Conservation (phyloP, 2,797 vertebrate species). For the Oceanodroma leucorhoa region DNA sequence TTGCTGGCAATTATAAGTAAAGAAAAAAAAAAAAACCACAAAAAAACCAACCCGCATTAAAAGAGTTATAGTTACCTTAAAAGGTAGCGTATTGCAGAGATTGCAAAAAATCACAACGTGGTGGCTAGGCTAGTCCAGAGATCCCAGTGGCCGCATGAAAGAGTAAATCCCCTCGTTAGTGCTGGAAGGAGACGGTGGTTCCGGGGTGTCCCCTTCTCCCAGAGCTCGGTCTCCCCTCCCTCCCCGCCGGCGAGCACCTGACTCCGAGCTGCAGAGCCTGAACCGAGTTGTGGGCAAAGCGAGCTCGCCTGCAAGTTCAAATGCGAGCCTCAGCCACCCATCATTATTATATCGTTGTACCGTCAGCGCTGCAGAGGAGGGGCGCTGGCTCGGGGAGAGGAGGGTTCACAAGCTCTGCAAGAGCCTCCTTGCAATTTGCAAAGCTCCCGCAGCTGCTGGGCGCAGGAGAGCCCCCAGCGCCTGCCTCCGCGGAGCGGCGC, state of each 20-base stretch:
- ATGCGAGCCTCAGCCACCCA: constrained; percentile 84
- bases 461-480: constrained; percentile 63
- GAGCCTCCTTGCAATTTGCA: constrained; percentile 65
- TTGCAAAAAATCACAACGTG: constrained; percentile 57
- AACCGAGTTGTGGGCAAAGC: constrained; percentile 69
- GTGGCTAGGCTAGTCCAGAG: constrained; percentile 68
- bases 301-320: constrained; percentile 85
- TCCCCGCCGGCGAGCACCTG: constrained; percentile 65
- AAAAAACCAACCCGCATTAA: constrained; percentile 5
- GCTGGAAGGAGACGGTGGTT: constrained; percentile 39
- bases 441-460: constrained; percentile 48
- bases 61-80: constrained; percentile 76
- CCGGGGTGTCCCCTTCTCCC: constrained; percentile 31
- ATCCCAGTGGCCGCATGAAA: constrained; percentile 67
- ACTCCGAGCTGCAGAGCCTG: constrained; percentile 62
- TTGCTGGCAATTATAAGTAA: background rate
- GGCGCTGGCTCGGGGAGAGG: constrained; percentile 83
- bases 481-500: constrained; percentile 8
- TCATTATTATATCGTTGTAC: constrained; percentile 89
- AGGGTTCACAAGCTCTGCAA: constrained; percentile 73
- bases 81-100: constrained; percentile 70
- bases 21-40: background rate
- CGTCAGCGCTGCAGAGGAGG: constrained; percentile 88
- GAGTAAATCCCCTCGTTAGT: constrained; percentile 54
- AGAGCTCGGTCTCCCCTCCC: background rate